Evolutionary conservation across 92 coral and sea anemone genomes (phyloP), one percentile per base, ranked within the genome.

Genomic region (Palythoa grandiflora): DNA sequence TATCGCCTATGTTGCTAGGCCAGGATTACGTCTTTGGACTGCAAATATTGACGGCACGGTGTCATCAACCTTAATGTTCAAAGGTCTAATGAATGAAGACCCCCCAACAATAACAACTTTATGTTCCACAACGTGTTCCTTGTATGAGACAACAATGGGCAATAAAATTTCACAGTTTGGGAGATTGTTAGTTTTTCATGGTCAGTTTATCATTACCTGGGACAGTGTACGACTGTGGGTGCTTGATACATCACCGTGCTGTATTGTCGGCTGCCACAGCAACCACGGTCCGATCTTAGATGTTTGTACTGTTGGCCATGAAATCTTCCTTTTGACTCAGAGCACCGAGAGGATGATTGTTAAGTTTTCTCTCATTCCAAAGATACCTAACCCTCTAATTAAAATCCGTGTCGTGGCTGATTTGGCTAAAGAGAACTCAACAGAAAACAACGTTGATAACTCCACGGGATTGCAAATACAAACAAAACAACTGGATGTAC

Each of bases 181-280:
- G 44, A 88, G 75, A 8, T 89, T 97, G 9, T 59, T 94, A 84
- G 83, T 88, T 16, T 95, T 86, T 51, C 94, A 95, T 79, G 95
- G 96, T 2, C 95, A 95, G 89, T 97, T 95, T 83, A 92, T 97
- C 44, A 89, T 95, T 55, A 92, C 99, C 2, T 97, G 99, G 99
- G 95, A 95, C 89, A 77, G 79, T 6, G 88, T 86, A 38, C 93
- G 93, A 53, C 86, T 97, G 55, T 97, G 99, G 98, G 95, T 97
- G 8, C 94, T 97, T 40, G 98, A 97, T 86, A 89, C 94, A 10
- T 91, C 96, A 13, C 96, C 94, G 17, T 93, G 99, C 44, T 93
- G 92, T 73, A 79, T 97, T 50, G 92, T 93, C 21, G 98, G 98
- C 88, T 95, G 85, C 76, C 96, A 93, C 86, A 90, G 90, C 88